These are phyloP conservation scores for Brachionus calyciflorus DNA, from an alignment of 1,140 invertebrate species.

Conservation along the genomic window DNA sequence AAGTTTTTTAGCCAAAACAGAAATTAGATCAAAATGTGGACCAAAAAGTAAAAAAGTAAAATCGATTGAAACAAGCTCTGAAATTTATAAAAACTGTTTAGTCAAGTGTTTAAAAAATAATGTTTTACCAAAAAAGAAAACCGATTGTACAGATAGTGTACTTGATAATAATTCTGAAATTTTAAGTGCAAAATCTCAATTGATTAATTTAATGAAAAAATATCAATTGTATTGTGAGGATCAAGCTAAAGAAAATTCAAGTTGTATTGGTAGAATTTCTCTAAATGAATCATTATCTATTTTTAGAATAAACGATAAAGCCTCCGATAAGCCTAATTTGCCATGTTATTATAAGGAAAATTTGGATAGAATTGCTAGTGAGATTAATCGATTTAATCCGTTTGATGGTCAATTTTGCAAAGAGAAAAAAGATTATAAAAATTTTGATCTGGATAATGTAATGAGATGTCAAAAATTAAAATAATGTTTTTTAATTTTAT, in stretches of 20 bases:
- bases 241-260: neutral
- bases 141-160: neutral
- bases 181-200: neutral
- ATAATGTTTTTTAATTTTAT: neutral
- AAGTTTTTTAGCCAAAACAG: neutral
- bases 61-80: conserved; percentile 5
- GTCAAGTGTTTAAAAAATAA: conserved; percentile 28
- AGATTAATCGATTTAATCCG: conserved; percentile 15
- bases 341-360: conserved; percentile 30
- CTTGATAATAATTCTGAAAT: neutral
- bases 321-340: neutral
- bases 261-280: neutral
- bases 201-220: conserved; percentile 4
- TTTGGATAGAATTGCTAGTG: neutral
- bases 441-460: conserved; percentile 1
- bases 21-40: neutral
- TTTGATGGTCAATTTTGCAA: neutral
- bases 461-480: neutral
- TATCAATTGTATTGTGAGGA: neutral
- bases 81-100: conserved; percentile 26
- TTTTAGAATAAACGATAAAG: neutral
- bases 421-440: neutral
- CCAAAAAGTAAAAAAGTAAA: neutral
- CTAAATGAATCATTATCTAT: neutral
- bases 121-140: neutral